A percentile compares a stretch with the other conserved stretches of the same genome.
phyloP scores from a whole-genome alignment of 1,140 invertebrate species.

The Rhopalosiphum padi region DNA sequence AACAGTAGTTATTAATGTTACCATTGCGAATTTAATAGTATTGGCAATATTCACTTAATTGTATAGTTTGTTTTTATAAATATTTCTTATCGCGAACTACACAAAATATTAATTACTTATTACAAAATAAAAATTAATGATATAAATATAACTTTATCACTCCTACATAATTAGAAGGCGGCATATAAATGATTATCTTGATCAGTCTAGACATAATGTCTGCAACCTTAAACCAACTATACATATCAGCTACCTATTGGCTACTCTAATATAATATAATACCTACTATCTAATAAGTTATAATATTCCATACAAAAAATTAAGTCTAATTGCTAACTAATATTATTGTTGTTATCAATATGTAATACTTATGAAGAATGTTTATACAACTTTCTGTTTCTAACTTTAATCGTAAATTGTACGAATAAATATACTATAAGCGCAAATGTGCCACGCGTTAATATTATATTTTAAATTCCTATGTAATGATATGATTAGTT shows the following conservation, averaged over 20 bases:
- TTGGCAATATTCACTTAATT: neutral
- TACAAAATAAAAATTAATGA: slow-evolving; percentile 16
- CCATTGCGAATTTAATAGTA: neutral
- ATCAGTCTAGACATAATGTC: slow-evolving; percentile 54
- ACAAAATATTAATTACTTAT: slow-evolving; percentile 18
- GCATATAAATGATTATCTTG: slow-evolving; percentile 18
- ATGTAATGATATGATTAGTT: neutral
- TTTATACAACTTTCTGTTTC: neutral
- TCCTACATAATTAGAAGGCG: slow-evolving; percentile 1
- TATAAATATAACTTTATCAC: neutral
- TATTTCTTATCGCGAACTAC: neutral
- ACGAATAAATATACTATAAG: neutral
- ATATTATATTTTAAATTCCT: neutral
- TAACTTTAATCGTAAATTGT: neutral
- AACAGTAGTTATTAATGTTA: neutral
- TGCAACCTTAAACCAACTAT: slow-evolving; percentile 33
- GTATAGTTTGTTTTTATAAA: neutral
- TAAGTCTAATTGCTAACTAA: neutral
- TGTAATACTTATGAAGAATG: neutral
- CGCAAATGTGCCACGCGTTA: neutral
- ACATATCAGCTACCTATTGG: neutral
- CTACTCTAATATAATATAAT: neutral
- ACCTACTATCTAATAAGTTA: neutral
- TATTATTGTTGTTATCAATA: neutral
- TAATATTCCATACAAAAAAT: neutral